Evolutionary conservation across 2,888 invertebrate genomes (phyloP), one percentile per base, ranked within the genome.

Genomic region (Sminthurides aquaticus): DNA sequence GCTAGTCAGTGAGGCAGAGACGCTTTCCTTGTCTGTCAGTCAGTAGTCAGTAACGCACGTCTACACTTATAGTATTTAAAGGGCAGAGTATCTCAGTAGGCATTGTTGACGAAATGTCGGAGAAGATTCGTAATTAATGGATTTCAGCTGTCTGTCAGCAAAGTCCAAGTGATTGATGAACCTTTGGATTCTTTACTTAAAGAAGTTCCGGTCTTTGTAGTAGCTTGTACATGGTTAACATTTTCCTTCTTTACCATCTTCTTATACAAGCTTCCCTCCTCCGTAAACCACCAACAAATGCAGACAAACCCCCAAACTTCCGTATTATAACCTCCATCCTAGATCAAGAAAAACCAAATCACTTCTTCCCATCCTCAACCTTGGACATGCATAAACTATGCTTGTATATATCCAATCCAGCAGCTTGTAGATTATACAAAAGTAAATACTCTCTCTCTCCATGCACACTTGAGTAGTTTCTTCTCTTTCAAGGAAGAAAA

Each of bases 91-190:
- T 34, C 43, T 34, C 55, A 28, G 57, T 34, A 58, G 49, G 57
- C 68, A 72, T 73, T 73, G 72, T 73, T 73, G 72, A 73, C 72
- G 72, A 73, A 73, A 73, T 73, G 72, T 73, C 72, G 71, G 69
- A 71, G 71, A 70, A 73, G 72, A 73, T 73, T 70, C 69, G 72
- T 73, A 73, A 73, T 73, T 73, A 73, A 73, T 73, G 72, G 72
- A 73, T 73, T 73, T 71, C 69, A 73, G 71, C 69, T 73, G 72
- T 72, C 71, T 72, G 72, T 73, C 72, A 73, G 71, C 72, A 66
- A 62, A 70, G 69, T 69, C 69, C 67, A 67, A 64, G 71, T 71
- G 72, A 73, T 73, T 73, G 72, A 73, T 73, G 72, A 73, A 71
- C 67, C 64, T 62, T 60, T 65, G 69, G 67, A 61, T 67, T 65